These are phyloP conservation scores for Charina bottae DNA, from an alignment of 2,113 vertebrate species.

Conservation along the genomic window DNA sequence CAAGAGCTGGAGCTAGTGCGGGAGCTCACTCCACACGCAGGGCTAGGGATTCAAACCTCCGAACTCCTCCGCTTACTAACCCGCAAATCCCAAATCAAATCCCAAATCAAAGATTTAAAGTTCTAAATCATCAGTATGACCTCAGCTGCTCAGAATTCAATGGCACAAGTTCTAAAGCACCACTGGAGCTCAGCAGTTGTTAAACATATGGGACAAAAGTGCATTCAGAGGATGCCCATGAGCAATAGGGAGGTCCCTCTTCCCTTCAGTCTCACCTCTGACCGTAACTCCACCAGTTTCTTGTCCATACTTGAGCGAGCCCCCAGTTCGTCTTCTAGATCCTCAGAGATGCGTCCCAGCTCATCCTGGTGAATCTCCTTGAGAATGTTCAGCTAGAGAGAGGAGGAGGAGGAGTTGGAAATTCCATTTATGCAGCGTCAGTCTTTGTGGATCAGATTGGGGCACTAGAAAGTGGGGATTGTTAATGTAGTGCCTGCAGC, in stretches of 20 bases:
- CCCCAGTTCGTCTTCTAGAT: conserved; percentile 93
- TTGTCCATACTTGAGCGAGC: conserved; percentile 96
- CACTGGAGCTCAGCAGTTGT: neutral
- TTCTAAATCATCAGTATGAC: neutral
- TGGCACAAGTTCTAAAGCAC: neutral
- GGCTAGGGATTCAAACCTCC: too few species aligned
- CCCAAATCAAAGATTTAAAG: neutral
- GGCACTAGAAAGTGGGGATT: neutral
- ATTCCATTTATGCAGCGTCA: neutral
- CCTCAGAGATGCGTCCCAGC: conserved; percentile 94
- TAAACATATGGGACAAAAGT: neutral
- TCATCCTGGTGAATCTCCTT: conserved; percentile 97
- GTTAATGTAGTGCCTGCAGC: neutral
- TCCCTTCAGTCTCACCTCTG: conserved; percentile 80
- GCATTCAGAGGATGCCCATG: too few species aligned
- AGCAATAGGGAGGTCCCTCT: neutral
- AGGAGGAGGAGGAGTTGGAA: neutral
- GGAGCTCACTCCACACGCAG: too few species aligned
- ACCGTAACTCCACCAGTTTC: conserved; percentile 91
- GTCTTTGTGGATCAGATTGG: neutral
- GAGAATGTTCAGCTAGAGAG: conserved; percentile 87
- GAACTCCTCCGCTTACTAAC: neutral
- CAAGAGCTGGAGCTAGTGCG: too few species aligned
- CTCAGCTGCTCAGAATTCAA: neutral
- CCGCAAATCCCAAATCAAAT: neutral